Percentiles rank a stretch among this genome's conserved stretches.
Conservation (phyloP, 2,797 vertebrate species). For the Pagetopsis macropterus region DNA sequence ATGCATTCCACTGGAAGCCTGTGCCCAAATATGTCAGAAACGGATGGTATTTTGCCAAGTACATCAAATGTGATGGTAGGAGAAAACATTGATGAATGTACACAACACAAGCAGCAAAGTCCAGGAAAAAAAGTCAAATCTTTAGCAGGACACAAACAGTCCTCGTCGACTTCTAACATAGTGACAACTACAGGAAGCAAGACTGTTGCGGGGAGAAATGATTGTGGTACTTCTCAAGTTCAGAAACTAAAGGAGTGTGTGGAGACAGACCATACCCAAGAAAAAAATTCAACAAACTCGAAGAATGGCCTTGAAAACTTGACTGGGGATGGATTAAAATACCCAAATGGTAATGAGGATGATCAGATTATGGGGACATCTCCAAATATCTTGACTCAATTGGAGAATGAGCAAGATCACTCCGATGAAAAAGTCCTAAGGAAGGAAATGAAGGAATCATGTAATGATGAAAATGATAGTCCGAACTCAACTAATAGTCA, state of each 20-base stretch:
- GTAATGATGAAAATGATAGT: slow-evolving; percentile 18
- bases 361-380: slow-evolving; percentile 8
- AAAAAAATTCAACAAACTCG: slow-evolving; percentile 11
- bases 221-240: slow-evolving; percentile 16
- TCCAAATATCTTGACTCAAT: slow-evolving; percentile 1
- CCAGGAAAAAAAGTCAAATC: slow-evolving; percentile 11
- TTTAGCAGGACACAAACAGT: slow-evolving; percentile 1
- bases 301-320: slow-evolving; percentile 33
- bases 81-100: slow-evolving; percentile 35
- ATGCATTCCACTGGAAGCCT: slow-evolving; percentile 31
- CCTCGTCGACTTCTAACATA: slow-evolving; percentile 9
- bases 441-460: slow-evolving; percentile 29
- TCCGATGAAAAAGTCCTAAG: neutral
- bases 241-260: slow-evolving; percentile 18
- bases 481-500: slow-evolving; percentile 10
- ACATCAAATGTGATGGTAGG: slow-evolving; percentile 23
- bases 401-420: slow-evolving; percentile 18
- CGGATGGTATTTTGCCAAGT: slow-evolving; percentile 20
- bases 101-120: slow-evolving; percentile 20
- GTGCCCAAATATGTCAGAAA: slow-evolving; percentile 31
- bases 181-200: slow-evolving; percentile 20
- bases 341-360: slow-evolving; percentile 8
- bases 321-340: slow-evolving; percentile 1
- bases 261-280: slow-evolving; percentile 10
- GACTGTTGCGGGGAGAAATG: slow-evolving; percentile 1